Conservation (phyloP, 2,113 vertebrate genomes). For the Reinhardtius hippoglossoides region DNA sequence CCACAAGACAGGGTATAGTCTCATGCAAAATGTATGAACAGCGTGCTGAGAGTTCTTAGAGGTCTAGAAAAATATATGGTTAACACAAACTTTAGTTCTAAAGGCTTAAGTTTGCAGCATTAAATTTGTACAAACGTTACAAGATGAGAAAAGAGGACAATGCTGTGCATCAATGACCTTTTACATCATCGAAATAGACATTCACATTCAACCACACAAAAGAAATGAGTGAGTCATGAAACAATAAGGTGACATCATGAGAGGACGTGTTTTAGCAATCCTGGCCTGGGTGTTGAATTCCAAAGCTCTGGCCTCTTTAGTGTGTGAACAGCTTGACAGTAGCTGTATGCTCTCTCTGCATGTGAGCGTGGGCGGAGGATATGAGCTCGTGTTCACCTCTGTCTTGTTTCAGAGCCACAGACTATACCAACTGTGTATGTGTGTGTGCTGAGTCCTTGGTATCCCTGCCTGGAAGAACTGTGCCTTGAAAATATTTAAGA, state of each 20-base stretch:
- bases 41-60: no score
- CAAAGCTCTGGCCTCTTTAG: slow-evolving; percentile 5
- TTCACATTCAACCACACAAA: neutral
- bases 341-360: slow-evolving; percentile 21
- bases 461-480: slow-evolving; percentile 24
- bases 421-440: neutral
- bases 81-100: neutral
- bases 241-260: neutral
- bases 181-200: neutral
- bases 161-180: neutral
- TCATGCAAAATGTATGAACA: no score
- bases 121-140: neutral
- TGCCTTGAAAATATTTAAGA: slow-evolving; percentile 38
- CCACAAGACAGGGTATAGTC: no score
- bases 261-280: slow-evolving; percentile 9
- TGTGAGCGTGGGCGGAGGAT: slow-evolving; percentile 18
- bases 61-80: neutral
- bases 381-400: slow-evolving; percentile 29
- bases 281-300: slow-evolving; percentile 28
- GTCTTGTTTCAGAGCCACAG: slow-evolving; percentile 1
- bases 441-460: neutral
- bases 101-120: neutral
- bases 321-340: slow-evolving; percentile 44
- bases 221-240: slow-evolving; percentile 7
- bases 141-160: neutral